These are phyloP conservation scores for Trichonephila clavata DNA, from an alignment of 1,140 invertebrate species.

Conservation along the genomic window DNA sequence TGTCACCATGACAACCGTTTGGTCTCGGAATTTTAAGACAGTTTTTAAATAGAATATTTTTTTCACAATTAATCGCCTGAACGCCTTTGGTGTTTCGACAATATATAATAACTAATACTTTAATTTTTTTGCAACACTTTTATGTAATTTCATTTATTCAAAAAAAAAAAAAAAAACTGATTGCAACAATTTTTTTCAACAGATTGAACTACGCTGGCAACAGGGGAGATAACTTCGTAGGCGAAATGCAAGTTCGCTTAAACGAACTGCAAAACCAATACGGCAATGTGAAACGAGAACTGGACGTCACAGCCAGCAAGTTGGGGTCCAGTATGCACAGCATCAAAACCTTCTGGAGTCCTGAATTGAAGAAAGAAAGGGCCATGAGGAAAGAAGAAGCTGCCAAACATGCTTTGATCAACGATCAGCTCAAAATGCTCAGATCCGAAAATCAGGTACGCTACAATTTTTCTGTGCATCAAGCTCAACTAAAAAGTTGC, in stretches of 20 bases:
- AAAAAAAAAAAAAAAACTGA: no score
- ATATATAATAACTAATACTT: no score
- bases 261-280: slow-evolving; percentile 96
- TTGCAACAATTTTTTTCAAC: no score
- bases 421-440: slow-evolving; percentile 97
- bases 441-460: slow-evolving; percentile 98
- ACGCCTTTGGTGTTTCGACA: no score
- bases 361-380: slow-evolving; percentile 98
- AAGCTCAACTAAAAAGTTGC: no score
- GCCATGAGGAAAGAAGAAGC: slow-evolving; percentile 98
- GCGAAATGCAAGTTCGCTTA: slow-evolving; percentile 96
- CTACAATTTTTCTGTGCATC: background rate
- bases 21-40: no score
- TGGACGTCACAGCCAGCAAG: slow-evolving; percentile 98
- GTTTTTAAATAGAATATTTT: no score
- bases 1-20: no score
- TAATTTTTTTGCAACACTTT: no score
- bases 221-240: slow-evolving; percentile 83
- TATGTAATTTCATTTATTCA: no score
- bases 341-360: slow-evolving; percentile 99
- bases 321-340: slow-evolving; percentile 99
- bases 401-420: slow-evolving; percentile 97
- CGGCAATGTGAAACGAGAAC: slow-evolving; percentile 96
- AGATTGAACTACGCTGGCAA: slow-evolving; percentile 57
- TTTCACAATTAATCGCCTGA: no score